Conservation (phyloP, 1,140 invertebrate species). For the Heliconius hewitsoni region DNA sequence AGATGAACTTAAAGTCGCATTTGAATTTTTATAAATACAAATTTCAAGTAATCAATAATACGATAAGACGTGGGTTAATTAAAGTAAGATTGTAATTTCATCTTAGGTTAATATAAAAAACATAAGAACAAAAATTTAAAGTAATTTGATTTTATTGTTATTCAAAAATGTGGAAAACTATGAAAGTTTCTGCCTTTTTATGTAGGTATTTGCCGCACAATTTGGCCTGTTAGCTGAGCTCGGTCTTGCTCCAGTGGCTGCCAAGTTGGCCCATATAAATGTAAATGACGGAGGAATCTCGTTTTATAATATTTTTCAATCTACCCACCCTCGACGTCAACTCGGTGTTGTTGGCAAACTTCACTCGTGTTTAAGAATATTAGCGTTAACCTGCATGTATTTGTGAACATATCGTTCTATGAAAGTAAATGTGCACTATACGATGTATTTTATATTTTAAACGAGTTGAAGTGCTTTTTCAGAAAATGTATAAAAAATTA, state of each 20-base stretch:
- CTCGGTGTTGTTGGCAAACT: constrained; percentile 46
- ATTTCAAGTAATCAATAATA: too few relatives aligned
- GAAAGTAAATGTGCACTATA: too few relatives aligned
- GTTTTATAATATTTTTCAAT: constrained; percentile 69
- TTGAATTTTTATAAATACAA: too few relatives aligned
- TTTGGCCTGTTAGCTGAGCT: neutral
- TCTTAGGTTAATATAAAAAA: neutral
- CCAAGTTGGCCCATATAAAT: constrained; percentile 71
- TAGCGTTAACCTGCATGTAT: neutral
- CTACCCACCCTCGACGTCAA: constrained; percentile 56
- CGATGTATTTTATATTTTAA: too few relatives aligned
- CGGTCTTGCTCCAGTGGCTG: constrained; percentile 19
- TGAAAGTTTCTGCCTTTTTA: neutral
- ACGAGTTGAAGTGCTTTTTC: too few relatives aligned
- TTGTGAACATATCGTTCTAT: neutral
- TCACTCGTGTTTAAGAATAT: constrained; percentile 40
- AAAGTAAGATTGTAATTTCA: neutral
- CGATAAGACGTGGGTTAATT: too few relatives aligned
- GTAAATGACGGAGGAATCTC: constrained; percentile 60
- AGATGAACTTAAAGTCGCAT: too few relatives aligned
- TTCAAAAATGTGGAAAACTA: neutral
- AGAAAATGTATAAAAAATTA: too few relatives aligned
- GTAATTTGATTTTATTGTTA: neutral
- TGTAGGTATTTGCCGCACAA: neutral
- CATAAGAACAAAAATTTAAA: neutral